Base-by-base conservation (phyloP, 1,140 invertebrate genomes). In the Neuroterus valhalla region DNA sequence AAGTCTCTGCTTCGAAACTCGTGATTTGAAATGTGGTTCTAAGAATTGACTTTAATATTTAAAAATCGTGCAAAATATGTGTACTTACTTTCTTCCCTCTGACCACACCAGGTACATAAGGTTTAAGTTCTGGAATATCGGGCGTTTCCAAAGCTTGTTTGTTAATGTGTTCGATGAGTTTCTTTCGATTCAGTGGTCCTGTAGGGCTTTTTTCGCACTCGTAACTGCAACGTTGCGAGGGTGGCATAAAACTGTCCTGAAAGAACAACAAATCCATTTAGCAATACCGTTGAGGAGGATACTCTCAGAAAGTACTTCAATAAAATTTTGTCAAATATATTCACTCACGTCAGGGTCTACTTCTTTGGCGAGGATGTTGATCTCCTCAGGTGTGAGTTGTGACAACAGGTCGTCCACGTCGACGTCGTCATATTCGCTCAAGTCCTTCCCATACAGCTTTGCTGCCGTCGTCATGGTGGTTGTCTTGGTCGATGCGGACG, bases 291-390 rank as follows among this genome's bases (percentile, higher is more conserved):
- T 8, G 31, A 38, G 31, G 6, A 10, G 31, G 31, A 1, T 38
- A 10, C 4, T 23, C 23, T 31, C 3, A 3, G 3, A 10, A 42
- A 8, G 15, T 72, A 38, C 50, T 17, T 46, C 46, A 31, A 26
- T 26, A 17, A 44, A 38, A 8, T 55, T 42, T 62, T 45, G 17
- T 55, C 5, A 10, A 66, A 72, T 55, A 43, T 38, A 70, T 85
- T 93, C 70, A 84, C 96, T 97, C 92, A 99, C 98, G 93, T 99
- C 98, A 80, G 98, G 98, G 92, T 99, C 98, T 75, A 99, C 98
- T 93, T 99, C 98, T 91, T 97, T 98, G 81, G 98, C 98, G 75
- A 99, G 92, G 89, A 99, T 96, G 82, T 98, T 98, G 67, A 99
- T 94, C 91, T 99, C 98, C 88, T 99, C 98, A 15, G 95, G 93